Base-by-base conservation (phyloP, 1,140 invertebrate species). In the Pseudoatta argentina region DNA sequence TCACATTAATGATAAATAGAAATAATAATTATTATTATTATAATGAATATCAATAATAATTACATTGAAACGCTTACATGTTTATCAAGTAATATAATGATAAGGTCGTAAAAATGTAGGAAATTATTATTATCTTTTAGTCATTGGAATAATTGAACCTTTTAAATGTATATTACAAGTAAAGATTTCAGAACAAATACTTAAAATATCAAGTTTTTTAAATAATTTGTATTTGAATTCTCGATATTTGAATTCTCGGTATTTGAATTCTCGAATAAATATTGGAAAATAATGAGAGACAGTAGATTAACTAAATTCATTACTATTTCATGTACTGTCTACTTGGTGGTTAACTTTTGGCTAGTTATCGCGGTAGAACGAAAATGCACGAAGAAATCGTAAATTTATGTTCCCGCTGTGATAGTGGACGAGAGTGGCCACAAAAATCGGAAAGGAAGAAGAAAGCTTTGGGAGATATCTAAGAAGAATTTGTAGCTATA, bases 331-430 rank as follows among this genome's bases (percentile, higher is more conserved):
- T 61, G 24, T 75, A 63, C 63, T 39, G 69, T 59, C 34, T 16
- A 57, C 53, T 72, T 21, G 39, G 55, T 27, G 39, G 73, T 83
- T 75, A 83, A 83, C 79, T 83, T 71, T 16, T 21, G 67, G 10
- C 24, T 39, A 24, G 2, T 44, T 44, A 51, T 83, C 69, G 14
- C 53, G 67, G 61, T 73, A 24, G n/a, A 63, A 73, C 79, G 24
- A 34, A 63, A 73, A 34, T 53, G 79, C 39, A 21, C 66, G 44
- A 34, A 83, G 79, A 75, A 75, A 83, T 75, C 67, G 79, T n/a
- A 72, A 83, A 83, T 83, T 83, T 83, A 83, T 83, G 79, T 83
- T 61, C 55, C 79, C 55, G 39, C 67, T 63, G 39, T 44, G 79
- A 82, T 73, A 73, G 67, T 57, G 67, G 79, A 73, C 69, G 69